These are phyloP conservation scores for Nebria brevicollis DNA, from an alignment of 2,888 invertebrate species.

Conservation along the genomic window DNA sequence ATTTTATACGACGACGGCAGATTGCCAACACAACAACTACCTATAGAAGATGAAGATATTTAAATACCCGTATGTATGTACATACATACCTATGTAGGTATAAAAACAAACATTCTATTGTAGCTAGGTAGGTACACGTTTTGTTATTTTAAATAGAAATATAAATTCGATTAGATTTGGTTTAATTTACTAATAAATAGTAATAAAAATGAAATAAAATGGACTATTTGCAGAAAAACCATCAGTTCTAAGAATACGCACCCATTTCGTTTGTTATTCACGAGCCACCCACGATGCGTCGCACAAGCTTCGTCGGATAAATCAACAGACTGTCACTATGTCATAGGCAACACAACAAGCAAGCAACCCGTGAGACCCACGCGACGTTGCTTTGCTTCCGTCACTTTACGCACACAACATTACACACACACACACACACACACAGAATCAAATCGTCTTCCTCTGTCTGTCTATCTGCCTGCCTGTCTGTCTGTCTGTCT, in stretches of 20 bases:
- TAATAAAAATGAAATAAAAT: no score
- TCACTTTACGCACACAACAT: constrained; percentile 5
- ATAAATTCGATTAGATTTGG: no score
- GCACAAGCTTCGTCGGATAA: constrained; percentile 25
- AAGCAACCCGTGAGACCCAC: constrained; percentile 12
- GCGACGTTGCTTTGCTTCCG: neutral
- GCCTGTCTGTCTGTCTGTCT: neutral
- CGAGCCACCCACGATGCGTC: constrained; percentile 25
- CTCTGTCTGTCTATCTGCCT: neutral
- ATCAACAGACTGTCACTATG: constrained; percentile 22
- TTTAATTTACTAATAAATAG: no score
- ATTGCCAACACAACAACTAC: neutral
- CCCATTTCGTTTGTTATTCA: constrained; percentile 5
- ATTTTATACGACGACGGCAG: constrained; percentile 16
- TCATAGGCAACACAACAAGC: constrained; percentile 16
- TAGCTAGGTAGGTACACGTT: no score
- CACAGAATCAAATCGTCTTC: neutral
- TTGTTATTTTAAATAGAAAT: no score
- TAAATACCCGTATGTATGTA: no score
- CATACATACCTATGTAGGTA: no score
- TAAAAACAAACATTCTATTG: no score
- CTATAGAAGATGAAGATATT: neutral
- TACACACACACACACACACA: neutral
- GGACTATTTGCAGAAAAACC: neutral
- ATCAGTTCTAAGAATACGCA: neutral